A percentile compares a stretch with the other conserved stretches of the same genome.
Evolutionary conservation across 2,113 vertebrate species (phyloP).

Genomic region (Platysternon megacephalum): DNA sequence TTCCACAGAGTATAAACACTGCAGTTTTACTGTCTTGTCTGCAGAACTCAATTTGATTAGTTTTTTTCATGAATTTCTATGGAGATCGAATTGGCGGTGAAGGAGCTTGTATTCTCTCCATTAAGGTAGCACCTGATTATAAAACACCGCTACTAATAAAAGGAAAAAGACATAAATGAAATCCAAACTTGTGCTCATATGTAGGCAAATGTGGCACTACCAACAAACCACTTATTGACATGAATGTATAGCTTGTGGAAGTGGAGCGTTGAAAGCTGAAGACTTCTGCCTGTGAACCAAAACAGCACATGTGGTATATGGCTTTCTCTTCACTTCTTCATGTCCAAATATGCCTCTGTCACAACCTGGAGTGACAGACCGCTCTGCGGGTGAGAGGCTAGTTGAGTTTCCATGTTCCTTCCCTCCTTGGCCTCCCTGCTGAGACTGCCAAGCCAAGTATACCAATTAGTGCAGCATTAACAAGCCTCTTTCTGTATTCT

Average conservation of each 20-base stretch:
- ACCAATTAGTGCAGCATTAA: slow-evolving; percentile 77
- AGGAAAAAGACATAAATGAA: background rate
- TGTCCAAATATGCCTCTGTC: slow-evolving; percentile 65
- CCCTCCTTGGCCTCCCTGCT: slow-evolving; percentile 71
- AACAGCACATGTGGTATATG: background rate
- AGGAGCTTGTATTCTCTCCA: background rate
- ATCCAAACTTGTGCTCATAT: background rate
- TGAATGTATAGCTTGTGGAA: background rate
- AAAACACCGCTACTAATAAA: background rate
- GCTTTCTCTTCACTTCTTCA: slow-evolving; percentile 54
- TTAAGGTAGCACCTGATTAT: background rate
- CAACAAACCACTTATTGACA: background rate
- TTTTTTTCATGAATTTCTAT: background rate
- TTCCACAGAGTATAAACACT: background rate
- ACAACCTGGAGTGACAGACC: slow-evolving; percentile 67
- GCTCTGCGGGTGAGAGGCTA: slow-evolving; percentile 58
- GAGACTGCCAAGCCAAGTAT: slow-evolving; percentile 74
- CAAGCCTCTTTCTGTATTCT: slow-evolving; percentile 73
- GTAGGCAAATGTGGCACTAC: background rate
- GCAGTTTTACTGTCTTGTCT: background rate
- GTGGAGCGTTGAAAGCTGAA: background rate
- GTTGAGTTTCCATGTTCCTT: slow-evolving; percentile 74
- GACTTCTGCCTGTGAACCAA: background rate
- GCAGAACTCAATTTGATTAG: background rate
- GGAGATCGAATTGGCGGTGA: background rate